Conservation (phyloP, 2,797 vertebrate species). For the Anomalospiza imberbis region DNA sequence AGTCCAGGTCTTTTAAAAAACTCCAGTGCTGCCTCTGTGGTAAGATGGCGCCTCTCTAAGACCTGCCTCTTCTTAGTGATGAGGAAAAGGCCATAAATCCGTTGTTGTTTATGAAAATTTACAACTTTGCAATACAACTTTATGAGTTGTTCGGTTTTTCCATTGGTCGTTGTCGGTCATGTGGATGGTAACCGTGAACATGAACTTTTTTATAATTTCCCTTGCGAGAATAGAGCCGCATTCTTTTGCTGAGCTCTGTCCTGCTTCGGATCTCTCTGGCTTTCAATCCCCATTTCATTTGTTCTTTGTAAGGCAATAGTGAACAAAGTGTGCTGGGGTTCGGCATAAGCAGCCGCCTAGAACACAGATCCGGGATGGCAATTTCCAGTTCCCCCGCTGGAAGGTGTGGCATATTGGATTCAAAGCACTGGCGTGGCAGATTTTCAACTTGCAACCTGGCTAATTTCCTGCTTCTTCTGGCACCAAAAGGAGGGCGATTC, state of each 20-base stretch:
- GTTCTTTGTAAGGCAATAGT: constrained; percentile 77
- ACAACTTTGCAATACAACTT: constrained; percentile 98
- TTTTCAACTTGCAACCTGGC: constrained; percentile 79
- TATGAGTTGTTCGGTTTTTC: constrained; percentile 89
- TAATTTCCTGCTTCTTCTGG: constrained; percentile 82
- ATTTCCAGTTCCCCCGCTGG: constrained; percentile 62
- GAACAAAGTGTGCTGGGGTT: constrained; percentile 68
- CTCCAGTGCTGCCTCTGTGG: constrained; percentile 76
- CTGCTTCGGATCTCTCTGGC: constrained; percentile 82
- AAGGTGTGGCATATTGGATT: constrained; percentile 77
- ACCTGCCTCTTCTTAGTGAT: constrained; percentile 87
- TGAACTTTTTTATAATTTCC: constrained; percentile 99
- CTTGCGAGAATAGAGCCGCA: constrained; percentile 93
- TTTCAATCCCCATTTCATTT: constrained; percentile 71
- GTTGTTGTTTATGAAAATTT: constrained; percentile 99
- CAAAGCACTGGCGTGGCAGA: constrained; percentile 72
- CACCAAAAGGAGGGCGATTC: constrained; percentile 77
- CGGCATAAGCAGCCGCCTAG: constrained; percentile 54
- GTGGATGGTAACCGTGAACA: constrained; percentile 93
- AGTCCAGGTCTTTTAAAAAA: constrained; percentile 64
- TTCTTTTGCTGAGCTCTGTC: constrained; percentile 85
- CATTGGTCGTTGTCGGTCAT: constrained; percentile 91
- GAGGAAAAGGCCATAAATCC: constrained; percentile 96
- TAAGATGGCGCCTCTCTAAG: constrained; percentile 95
- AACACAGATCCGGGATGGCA: constrained; percentile 62